A percentile compares a stretch with the other conserved stretches of the same genome.
Evolutionary conservation across 37 sponge, comb jelly and placozoan genomes (phyloP).

Genomic region (Geodia barretti): DNA sequence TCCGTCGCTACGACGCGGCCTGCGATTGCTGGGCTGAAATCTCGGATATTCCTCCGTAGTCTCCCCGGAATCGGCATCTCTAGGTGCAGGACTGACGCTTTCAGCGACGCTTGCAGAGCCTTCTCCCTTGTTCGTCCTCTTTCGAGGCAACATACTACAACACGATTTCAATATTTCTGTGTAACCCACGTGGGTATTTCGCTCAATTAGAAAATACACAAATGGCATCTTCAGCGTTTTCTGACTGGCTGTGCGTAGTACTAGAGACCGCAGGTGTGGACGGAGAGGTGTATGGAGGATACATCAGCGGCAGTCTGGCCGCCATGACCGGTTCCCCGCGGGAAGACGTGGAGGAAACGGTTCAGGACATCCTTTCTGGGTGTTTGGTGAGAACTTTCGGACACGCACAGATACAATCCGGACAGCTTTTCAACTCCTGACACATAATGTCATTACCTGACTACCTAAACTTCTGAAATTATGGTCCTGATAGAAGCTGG

Average conservation of each 20-base stretch:
- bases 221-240: slow-evolving; percentile 6
- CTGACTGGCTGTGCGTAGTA: slow-evolving; percentile 20
- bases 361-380: slow-evolving; percentile 42
- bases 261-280: slow-evolving; percentile 22
- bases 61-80: neutral
- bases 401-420: too few relatives aligned
- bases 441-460: too few relatives aligned
- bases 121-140: neutral
- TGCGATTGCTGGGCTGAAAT: neutral
- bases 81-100: neutral
- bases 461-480: too few relatives aligned
- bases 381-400: slow-evolving; percentile 50
- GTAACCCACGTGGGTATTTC: neutral
- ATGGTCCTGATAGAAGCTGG: too few relatives aligned
- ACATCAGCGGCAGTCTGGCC: slow-evolving; percentile 43
- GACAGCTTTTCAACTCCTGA: too few relatives aligned
- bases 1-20: neutral
- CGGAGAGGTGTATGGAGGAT: slow-evolving; percentile 47
- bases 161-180: neutral
- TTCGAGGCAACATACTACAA: neutral
- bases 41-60: neutral
- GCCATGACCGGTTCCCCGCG: slow-evolving; percentile 10
- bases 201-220: neutral
- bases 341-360: slow-evolving; percentile 23
- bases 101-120: neutral